Conservation (phyloP, 2,113 vertebrate species). For the Aptenodytes patagonicus region DNA sequence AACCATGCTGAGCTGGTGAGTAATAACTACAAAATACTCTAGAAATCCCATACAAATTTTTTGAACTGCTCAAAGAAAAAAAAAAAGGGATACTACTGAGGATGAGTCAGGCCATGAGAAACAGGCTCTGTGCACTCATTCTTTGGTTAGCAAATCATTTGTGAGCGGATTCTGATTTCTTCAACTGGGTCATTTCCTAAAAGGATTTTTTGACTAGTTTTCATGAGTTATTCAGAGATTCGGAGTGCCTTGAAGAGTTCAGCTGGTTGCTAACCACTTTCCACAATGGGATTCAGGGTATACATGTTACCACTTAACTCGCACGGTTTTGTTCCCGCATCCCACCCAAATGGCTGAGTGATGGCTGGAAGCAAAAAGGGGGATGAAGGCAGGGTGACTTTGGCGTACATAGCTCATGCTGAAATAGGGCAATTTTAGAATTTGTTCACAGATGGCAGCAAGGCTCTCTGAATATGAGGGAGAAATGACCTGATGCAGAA, state of each 20-base stretch:
- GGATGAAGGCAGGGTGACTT: not conserved
- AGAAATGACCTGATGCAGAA: not conserved
- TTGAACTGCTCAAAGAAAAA: not conserved
- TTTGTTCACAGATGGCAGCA: not conserved
- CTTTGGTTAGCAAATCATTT: not conserved
- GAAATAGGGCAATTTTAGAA: not conserved
- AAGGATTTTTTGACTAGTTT: not conserved
- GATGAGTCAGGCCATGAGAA: conserved; percentile 15
- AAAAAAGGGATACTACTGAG: not conserved
- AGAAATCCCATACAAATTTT: not conserved
- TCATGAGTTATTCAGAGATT: not conserved
- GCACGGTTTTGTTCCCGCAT: not conserved
- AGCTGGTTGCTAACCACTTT: not conserved
- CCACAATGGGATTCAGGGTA: not conserved
- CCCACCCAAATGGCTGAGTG: not conserved
- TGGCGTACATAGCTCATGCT: not conserved
- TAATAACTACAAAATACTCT: not conserved
- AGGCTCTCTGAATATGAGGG: not conserved
- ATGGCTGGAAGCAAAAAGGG: not conserved
- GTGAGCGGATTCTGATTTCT: not conserved
- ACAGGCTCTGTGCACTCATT: not conserved
- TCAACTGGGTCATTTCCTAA: conserved; percentile 14
- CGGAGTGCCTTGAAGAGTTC: not conserved
- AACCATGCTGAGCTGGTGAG: conserved; percentile 8
- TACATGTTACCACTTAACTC: not conserved